Percentiles rank a stretch among this genome's conserved stretches.
Conservation (phyloP, 2,113 vertebrate genomes). For the Stegostoma tigrinum region DNA sequence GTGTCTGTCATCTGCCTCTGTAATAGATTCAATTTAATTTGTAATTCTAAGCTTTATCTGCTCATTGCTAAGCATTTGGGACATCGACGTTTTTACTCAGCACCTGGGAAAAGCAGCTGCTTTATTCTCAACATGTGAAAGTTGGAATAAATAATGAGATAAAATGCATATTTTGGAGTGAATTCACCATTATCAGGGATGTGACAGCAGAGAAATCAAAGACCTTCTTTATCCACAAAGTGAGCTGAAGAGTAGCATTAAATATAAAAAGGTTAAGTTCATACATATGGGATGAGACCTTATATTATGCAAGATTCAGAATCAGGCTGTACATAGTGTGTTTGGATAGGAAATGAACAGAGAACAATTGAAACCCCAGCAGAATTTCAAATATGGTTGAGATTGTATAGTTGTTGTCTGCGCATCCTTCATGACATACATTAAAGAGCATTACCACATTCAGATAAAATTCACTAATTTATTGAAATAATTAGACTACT, state of each 20-base stretch:
- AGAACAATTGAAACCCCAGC: neutral
- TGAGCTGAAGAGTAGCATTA: neutral
- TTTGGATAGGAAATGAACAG: neutral
- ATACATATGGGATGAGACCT: neutral
- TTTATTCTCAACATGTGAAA: neutral
- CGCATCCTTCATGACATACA: neutral
- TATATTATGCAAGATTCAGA: neutral
- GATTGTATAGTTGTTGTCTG: neutral
- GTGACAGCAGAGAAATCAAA: neutral
- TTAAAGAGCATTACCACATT: neutral
- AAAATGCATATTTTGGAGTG: neutral
- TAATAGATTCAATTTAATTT: neutral
- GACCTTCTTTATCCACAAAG: neutral
- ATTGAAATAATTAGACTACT: neutral
- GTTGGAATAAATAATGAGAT: neutral
- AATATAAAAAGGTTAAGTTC: neutral
- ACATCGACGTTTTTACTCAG: neutral
- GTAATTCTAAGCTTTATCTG: neutral
- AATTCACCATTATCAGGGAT: neutral
- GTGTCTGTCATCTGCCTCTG: neutral
- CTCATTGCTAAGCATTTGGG: neutral
- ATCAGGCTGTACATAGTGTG: neutral
- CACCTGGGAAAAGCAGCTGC: neutral
- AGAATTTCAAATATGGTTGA: neutral
- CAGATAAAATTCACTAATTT: neutral